Evolutionary conservation across 2,888 invertebrate genomes (phyloP).

Genomic region (Lomographa bimaculata): DNA sequence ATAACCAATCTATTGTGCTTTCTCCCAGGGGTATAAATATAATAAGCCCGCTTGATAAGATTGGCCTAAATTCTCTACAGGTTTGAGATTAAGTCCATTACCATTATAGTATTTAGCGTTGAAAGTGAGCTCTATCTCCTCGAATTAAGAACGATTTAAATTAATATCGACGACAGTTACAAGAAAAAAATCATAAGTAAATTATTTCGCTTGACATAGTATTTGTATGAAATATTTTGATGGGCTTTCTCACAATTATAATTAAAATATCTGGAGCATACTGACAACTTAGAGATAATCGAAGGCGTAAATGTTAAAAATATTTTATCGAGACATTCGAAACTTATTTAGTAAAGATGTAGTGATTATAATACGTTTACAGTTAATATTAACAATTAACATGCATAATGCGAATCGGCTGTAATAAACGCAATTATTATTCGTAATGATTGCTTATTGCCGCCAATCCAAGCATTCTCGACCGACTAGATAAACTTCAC

Average conservation of each 20-base stretch:
- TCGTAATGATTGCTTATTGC: background rate
- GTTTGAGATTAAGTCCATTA: slow-evolving; percentile 34
- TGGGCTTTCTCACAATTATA: background rate
- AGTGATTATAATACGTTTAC: no score
- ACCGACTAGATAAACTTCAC: background rate
- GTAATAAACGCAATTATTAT: no score
- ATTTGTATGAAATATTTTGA: slow-evolving; percentile 6
- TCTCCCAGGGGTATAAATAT: slow-evolving; percentile 19
- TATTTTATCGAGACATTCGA: no score
- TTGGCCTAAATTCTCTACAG: slow-evolving; percentile 43
- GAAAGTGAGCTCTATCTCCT: slow-evolving; percentile 21
- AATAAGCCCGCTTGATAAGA: slow-evolving; percentile 38
- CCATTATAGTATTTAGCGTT: slow-evolving; percentile 19
- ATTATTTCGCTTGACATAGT: slow-evolving; percentile 9
- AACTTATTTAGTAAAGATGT: no score
- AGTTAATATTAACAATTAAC: no score
- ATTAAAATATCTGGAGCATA: background rate
- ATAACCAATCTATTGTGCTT: slow-evolving; percentile 30
- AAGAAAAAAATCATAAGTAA: slow-evolving; percentile 8
- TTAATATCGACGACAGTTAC: slow-evolving; percentile 24
- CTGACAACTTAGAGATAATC: background rate
- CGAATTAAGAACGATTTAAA: slow-evolving; percentile 30
- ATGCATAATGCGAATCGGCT: no score
- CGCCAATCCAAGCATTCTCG: slow-evolving; percentile 1
- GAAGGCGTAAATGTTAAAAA: no score